Conservation (phyloP, 2,113 vertebrate genomes). For the Chlorodrepanis virens region DNA sequence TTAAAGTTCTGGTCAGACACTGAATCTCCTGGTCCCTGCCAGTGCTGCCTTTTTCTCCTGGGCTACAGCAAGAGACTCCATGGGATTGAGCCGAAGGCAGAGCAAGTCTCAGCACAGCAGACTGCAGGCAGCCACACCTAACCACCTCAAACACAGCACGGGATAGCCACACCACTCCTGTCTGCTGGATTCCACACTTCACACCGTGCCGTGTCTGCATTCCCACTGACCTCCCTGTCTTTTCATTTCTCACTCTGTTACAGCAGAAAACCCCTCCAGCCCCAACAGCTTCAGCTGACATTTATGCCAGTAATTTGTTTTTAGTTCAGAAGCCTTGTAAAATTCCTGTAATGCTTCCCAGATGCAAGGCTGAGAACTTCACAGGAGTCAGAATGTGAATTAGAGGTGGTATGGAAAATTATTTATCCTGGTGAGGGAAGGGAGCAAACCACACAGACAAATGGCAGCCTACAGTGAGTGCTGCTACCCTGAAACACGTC, state of each 20-base stretch:
- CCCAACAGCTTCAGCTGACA: background rate
- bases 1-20: background rate
- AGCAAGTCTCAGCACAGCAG: background rate
- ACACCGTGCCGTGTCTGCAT: accelerated
- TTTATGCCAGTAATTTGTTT: background rate
- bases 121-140: background rate
- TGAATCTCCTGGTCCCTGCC: background rate
- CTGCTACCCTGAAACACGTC: accelerated
- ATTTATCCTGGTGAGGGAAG: background rate
- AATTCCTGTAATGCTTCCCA: background rate
- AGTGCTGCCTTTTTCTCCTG: background rate
- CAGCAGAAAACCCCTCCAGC: background rate
- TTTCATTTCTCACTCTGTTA: background rate
- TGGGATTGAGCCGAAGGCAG: accelerated
- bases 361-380: background rate
- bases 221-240: background rate
- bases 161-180: background rate
- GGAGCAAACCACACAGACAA: background rate
- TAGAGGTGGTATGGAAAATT: background rate
- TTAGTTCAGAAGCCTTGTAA: background rate
- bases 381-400: background rate
- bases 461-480: background rate
- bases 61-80: background rate
- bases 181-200: background rate
- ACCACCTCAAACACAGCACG: background rate